Conservation (phyloP, 2,888 invertebrate species). For the Catocala fraxini region DNA sequence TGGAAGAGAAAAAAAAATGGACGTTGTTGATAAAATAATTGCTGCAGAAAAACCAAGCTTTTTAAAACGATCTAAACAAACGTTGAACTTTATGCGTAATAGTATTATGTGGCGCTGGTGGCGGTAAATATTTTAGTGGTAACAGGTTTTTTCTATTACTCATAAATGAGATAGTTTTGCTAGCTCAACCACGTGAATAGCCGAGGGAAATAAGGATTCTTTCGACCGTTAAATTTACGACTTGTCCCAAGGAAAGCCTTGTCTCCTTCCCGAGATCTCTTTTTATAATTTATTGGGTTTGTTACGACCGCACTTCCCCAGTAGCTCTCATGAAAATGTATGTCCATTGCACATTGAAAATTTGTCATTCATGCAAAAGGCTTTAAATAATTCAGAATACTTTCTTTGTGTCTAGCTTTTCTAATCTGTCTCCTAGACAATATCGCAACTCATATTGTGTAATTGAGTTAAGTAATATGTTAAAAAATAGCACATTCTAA, state of each 20-base stretch:
- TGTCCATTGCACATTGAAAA: slow-evolving; percentile 59
- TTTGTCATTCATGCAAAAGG: slow-evolving; percentile 51
- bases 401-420: slow-evolving; percentile 12
- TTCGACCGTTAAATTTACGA: slow-evolving; percentile 87
- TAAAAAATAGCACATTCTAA: not conserved
- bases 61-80: slow-evolving; percentile 34
- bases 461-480: too few species aligned
- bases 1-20: slow-evolving; percentile 31
- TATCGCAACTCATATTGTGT: too few species aligned
- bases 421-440: too few species aligned
- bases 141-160: slow-evolving; percentile 68
- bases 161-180: slow-evolving; percentile 79
- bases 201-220: slow-evolving; percentile 82
- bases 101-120: slow-evolving; percentile 33
- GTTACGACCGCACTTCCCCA: slow-evolving; percentile 72
- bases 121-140: slow-evolving; percentile 58
- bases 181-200: slow-evolving; percentile 77
- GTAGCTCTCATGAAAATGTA: slow-evolving; percentile 72
- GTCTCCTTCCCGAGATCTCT: slow-evolving; percentile 77
- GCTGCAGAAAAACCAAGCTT: slow-evolving; percentile 31
- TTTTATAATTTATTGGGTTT: slow-evolving; percentile 86
- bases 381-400: slow-evolving; percentile 31
- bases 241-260: slow-evolving; percentile 81
- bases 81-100: slow-evolving; percentile 33
- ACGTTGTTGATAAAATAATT: slow-evolving; percentile 39